phyloP scores from a whole-genome alignment of 2,113 vertebrate species.

The Heloderma charlesbogerti region DNA sequence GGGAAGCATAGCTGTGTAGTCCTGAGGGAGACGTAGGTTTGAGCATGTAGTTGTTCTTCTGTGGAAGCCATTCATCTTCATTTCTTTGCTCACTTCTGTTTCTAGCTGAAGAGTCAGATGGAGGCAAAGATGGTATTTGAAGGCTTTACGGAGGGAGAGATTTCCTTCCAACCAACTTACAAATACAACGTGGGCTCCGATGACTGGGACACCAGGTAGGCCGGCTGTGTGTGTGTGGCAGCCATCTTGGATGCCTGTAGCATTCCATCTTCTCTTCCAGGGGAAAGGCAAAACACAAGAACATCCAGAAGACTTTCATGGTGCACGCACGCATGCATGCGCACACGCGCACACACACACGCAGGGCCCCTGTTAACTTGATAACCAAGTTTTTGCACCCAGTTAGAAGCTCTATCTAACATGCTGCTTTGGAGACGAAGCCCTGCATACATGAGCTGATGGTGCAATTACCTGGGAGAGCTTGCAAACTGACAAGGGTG shows the following conservation, averaged over 20 bases:
- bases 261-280: neutral
- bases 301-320: neutral
- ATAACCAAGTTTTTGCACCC: neutral
- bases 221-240: neutral
- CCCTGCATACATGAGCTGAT: neutral
- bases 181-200: conserved; percentile 95
- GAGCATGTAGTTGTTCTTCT: too few relatives aligned
- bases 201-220: conserved; percentile 95
- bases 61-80: too few relatives aligned
- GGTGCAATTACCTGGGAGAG: neutral
- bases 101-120: conserved; percentile 90
- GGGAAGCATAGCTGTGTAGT: too few relatives aligned
- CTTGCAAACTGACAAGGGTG: neutral
- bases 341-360: neutral
- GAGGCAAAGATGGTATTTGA: conserved; percentile 88
- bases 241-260: neutral
- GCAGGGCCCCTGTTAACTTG: too few relatives aligned
- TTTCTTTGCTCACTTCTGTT: neutral
- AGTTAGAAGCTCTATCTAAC: neutral
- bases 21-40: neutral
- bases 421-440: neutral
- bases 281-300: neutral
- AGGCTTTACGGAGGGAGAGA: conserved; percentile 90
- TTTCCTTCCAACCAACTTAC: conserved; percentile 95
- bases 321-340: neutral